These are phyloP conservation scores for Zele albiditarsus DNA, from an alignment of 2,888 invertebrate species.

Conservation along the genomic window DNA sequence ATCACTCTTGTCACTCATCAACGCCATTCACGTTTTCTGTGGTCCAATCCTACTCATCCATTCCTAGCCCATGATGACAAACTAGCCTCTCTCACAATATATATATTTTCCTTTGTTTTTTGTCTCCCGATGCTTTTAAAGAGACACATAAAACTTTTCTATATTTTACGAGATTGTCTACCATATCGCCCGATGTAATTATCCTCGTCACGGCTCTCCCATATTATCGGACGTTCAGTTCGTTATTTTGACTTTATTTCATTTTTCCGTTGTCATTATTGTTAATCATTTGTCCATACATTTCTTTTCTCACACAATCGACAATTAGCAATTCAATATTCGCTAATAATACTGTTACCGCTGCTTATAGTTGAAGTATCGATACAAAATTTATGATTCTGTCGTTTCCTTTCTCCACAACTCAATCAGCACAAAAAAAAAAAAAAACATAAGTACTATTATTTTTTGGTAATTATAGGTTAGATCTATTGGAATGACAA, in stretches of 20 bases:
- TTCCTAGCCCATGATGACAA: slow-evolving; percentile 13
- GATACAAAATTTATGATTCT: no score
- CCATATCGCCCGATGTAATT: neutral
- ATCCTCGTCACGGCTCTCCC: neutral
- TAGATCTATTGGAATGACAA: neutral
- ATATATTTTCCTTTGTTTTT: neutral
- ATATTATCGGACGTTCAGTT: neutral
- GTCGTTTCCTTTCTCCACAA: no score
- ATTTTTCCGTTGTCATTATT: neutral
- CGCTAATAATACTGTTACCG: no score
- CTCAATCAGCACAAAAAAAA: no score
- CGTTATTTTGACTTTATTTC: neutral
- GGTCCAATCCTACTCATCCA: slow-evolving; percentile 9
- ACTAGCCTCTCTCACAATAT: neutral
- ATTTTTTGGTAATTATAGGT: neutral
- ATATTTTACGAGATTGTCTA: neutral
- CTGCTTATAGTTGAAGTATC: no score
- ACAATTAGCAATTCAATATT: no score
- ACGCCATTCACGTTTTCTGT: slow-evolving; percentile 9
- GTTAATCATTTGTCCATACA: no score
- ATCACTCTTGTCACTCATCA: slow-evolving; percentile 5
- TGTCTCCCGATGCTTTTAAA: neutral
- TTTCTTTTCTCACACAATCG: no score
- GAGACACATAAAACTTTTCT: neutral
- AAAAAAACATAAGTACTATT: no score